Evolutionary conservation across 2,797 vertebrate genomes (phyloP), one percentile per base, ranked within the genome.

Genomic region (Sciaenops ocellatus): DNA sequence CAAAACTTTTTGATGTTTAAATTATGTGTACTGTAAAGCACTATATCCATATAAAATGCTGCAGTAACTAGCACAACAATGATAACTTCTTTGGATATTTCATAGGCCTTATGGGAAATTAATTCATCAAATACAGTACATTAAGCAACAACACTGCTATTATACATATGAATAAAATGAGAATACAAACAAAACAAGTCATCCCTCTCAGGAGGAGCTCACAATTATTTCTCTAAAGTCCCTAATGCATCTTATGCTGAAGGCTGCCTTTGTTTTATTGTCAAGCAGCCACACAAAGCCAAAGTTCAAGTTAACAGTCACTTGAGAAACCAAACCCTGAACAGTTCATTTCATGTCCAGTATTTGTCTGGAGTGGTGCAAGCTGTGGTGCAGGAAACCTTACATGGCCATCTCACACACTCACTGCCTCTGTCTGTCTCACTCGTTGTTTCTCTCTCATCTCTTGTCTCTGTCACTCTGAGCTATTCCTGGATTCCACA

Each of bases 391-490:
- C 76, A 83, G 63, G 80, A 90, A 87, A 87, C 94, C 94, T 94
- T 94, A 95, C 92, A 95, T 92, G 95, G 94, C 85, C 89, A 93
- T 89, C 78, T 81, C 86, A 73, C 78, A 70, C 69, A 70, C 80
- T 65, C 76, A 48, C 67, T 71, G 64, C 73, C 67, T 72, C 30
- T 26, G 76, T 60, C 70, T 82, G 62, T 82, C 46, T 68, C 65
- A 69, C 61, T 63, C 64, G 41, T 72, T 57, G 48, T 1, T 41
- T 55, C 64, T 48, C 73, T 76, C 66, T 70, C 74, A 76, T 80
- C 67, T 76, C 54, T 62, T 62, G 66, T 87, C 89, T 83, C 73
- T 85, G 85, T 91, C 87, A 79, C 79, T 82, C 70, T 16, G 75
- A 85, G 74, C 87, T 89, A 86, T 91, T 91, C 74, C 88, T 87